phyloP scores from a whole-genome alignment of 2,888 invertebrate species.

The Dryomyza anilis region DNA sequence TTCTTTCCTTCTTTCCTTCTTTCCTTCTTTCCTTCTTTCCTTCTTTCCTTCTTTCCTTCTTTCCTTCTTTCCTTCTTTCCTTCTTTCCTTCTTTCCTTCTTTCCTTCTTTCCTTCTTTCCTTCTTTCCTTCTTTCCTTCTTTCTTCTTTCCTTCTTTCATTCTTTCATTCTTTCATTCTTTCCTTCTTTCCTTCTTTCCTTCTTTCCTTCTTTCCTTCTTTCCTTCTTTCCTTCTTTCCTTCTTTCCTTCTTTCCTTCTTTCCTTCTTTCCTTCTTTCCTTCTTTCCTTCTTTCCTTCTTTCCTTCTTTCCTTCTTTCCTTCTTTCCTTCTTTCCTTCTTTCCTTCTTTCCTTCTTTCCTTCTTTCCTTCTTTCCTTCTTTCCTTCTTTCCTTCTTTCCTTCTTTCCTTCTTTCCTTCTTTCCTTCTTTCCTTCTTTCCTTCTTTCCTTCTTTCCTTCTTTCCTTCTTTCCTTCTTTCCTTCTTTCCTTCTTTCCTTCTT shows the following conservation, averaged over 20 bases:
- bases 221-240: not conserved
- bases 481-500: too few relatives aligned
- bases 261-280: slow-evolving; percentile 1
- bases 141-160: not conserved
- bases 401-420: not conserved
- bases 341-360: not conserved
- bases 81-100: slow-evolving; percentile 1
- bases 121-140: not conserved
- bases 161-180: not conserved
- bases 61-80: too few relatives aligned
- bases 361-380: not conserved
- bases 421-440: too few relatives aligned
- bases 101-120: not conserved
- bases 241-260: not conserved
- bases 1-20: too few relatives aligned
- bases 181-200: not conserved
- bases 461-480: too few relatives aligned
- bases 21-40: too few relatives aligned
- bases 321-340: not conserved
- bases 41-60: too few relatives aligned
- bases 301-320: not conserved
- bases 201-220: not conserved
- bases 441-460: too few relatives aligned
- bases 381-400: slow-evolving; percentile 2
- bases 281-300: not conserved